These are phyloP conservation scores for Hyposoter dolosus DNA, from an alignment of 2,888 invertebrate genomes.

Conservation along the genomic window DNA sequence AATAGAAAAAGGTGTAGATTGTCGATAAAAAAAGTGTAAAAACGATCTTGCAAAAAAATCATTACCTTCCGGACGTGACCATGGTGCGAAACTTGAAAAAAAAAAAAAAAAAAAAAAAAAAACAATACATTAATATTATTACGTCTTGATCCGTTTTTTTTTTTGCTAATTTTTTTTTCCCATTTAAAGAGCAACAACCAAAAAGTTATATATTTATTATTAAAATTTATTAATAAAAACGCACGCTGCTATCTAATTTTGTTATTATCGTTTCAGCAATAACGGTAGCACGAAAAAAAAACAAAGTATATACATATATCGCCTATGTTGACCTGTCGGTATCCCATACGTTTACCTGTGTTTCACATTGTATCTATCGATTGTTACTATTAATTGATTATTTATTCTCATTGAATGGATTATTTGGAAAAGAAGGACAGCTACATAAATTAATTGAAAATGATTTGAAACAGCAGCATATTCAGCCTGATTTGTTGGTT, in stretches of 20 bases:
- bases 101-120: not conserved
- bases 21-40: not conserved
- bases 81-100: not conserved
- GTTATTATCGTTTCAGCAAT: conserved; percentile 84
- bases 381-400: conserved; percentile 80
- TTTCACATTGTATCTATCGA: conserved; percentile 82
- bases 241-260: conserved; percentile 84
- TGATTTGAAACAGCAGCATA: conserved; percentile 78
- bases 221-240: conserved; percentile 75
- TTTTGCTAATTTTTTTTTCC: conserved; percentile 31
- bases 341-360: conserved; percentile 82
- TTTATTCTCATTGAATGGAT: conserved; percentile 79
- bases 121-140: conserved; percentile 31
- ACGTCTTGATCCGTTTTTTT: conserved; percentile 42
- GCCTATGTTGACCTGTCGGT: conserved; percentile 83
- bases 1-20: not conserved
- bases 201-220: conserved; percentile 46
- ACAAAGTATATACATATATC: conserved; percentile 67
- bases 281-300: conserved; percentile 81
- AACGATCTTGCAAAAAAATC: not conserved
- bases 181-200: conserved; percentile 29
- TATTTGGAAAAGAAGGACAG: conserved; percentile 60
- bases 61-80: not conserved
- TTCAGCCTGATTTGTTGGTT: conserved; percentile 83
- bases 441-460: conserved; percentile 55